Percentiles rank a stretch among this genome's conserved stretches.
These are phyloP conservation scores for Pachycephus smyrnensis DNA, from an alignment of 2,888 invertebrate species.

Conservation along the genomic window DNA sequence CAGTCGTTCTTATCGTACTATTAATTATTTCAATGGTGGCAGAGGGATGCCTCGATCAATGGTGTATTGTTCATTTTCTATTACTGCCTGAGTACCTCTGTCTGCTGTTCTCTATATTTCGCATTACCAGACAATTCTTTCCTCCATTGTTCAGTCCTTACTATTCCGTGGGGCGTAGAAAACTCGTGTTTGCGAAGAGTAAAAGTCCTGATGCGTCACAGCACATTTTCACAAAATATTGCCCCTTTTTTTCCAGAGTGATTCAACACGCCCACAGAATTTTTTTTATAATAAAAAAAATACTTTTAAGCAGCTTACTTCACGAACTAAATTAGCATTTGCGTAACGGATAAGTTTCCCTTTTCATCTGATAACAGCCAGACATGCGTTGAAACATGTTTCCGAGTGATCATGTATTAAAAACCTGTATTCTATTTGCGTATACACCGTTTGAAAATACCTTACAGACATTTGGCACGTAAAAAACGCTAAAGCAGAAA, in stretches of 20 bases:
- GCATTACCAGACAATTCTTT: slow-evolving; percentile 35
- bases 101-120: slow-evolving; percentile 2
- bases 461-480: neutral
- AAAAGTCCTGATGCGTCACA: neutral
- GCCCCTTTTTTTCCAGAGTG: neutral
- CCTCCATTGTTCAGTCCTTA: slow-evolving; percentile 38
- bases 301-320: neutral
- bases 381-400: neutral
- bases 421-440: neutral
- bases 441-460: neutral
- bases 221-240: neutral
- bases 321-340: neutral
- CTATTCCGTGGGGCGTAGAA: slow-evolving; percentile 23
- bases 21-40: slow-evolving; percentile 1
- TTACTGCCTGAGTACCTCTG: neutral
- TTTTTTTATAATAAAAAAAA: neutral
- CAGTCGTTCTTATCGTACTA: neutral
- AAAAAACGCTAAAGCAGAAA: neutral
- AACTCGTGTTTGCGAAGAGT: neutral
- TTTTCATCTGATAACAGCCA: neutral
- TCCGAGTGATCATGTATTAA: neutral
- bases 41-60: neutral
- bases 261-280: neutral
- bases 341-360: neutral
- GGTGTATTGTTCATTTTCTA: neutral